Evolutionary conservation across 2,113 vertebrate genomes (phyloP), one percentile per base, ranked within the genome.

Genomic region (Chunga burmeisteri): DNA sequence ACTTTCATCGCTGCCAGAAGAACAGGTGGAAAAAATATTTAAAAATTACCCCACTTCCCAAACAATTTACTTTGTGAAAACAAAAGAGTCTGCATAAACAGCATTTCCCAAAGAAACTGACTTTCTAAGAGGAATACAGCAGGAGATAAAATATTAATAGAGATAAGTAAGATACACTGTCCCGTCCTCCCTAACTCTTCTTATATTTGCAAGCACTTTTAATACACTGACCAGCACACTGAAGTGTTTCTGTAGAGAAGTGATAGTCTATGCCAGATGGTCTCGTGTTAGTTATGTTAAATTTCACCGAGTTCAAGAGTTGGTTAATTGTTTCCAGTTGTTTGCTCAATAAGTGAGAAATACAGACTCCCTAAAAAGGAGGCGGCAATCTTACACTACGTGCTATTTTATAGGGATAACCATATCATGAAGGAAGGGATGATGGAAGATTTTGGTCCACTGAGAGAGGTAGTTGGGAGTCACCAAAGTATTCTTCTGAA

Each of bases 281-380:
- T 55, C 71, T 66, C 27, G 30, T n/a, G 49, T 94, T 73, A 80
- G 63, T 93, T 88, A 88, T 8, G 36, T 73, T 90, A 96, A 77
- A 52, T 92, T 96, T 90, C 72, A 70, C 53, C 6, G 55, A 80
- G 93, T 95, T 96, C 86, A 83, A 65, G 84, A 85, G 71, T 7
- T 94, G 77, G 81, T 87, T 96, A 95, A 97, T 93, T 95, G 85
- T 55, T 97, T 97, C 90, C 81, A 70, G 88, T 87, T 94, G 75
- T 86, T 96, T 97, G 80, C 59, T 96, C 81, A 91, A 29, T 78
- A 70, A 66, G 87, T 86, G 90, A 95, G 93, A 90, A 80, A 87
- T 15, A 56, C 23, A 92, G 62, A 29, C 71, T 90, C 83, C 63
- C 61, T 55, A 55, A 91, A 91, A 92, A 91, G 78, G 52, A 92